Evolutionary conservation across 2,888 invertebrate species (phyloP).

Genomic region (Schizotus pectinicornis): DNA sequence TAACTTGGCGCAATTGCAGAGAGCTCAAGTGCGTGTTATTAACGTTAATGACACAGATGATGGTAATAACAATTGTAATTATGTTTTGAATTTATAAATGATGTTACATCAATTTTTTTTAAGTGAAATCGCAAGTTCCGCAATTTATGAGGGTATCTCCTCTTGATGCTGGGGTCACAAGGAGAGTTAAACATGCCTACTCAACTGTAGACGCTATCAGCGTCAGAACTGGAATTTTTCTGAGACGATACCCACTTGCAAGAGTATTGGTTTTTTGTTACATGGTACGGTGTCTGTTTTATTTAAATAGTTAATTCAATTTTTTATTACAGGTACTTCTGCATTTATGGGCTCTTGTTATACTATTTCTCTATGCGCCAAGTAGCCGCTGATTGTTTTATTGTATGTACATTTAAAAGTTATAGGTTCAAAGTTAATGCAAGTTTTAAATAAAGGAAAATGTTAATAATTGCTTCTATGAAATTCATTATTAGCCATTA

Average conservation of each 20-base stretch:
- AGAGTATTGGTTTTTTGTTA: constrained; percentile 84
- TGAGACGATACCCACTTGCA: constrained; percentile 81
- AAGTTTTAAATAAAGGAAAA: constrained; percentile 29
- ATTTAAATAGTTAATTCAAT: constrained; percentile 16
- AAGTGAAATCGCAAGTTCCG: constrained; percentile 72
- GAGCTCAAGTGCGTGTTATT: constrained; percentile 62
- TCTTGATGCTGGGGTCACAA: constrained; percentile 76
- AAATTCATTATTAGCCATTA: too few relatives aligned
- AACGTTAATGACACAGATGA: constrained; percentile 73
- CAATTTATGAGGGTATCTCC: constrained; percentile 76
- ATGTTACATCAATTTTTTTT: constrained; percentile 35
- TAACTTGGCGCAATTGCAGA: constrained; percentile 61
- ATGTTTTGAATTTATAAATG: background rate
- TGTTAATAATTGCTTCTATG: constrained; percentile 3
- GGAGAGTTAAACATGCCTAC: constrained; percentile 78
- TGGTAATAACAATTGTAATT: constrained; percentile 31
- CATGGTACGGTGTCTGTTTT: constrained; percentile 66
- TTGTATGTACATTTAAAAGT: constrained; percentile 3
- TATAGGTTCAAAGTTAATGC: too few relatives aligned
- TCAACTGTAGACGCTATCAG: constrained; percentile 79
- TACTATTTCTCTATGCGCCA: constrained; percentile 71
- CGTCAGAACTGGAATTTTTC: constrained; percentile 77
- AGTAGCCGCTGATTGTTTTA: constrained; percentile 36
- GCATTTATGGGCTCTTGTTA: constrained; percentile 83
- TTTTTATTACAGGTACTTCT: constrained; percentile 67